Evolutionary conservation across 1,140 invertebrate species (phyloP).

Genomic region (Drosophila arizonae): DNA sequence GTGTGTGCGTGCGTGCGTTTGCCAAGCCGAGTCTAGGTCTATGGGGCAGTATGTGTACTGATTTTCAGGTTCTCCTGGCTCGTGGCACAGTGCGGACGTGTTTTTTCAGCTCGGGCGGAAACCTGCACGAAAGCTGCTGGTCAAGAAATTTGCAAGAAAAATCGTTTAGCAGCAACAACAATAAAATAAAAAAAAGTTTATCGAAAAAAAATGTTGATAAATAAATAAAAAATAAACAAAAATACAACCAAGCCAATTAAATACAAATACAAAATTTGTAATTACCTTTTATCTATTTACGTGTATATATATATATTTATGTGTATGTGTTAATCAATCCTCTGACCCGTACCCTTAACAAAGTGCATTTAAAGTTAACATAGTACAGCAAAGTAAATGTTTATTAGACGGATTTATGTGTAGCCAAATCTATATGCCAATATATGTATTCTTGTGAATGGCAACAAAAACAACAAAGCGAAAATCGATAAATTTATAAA

Average conservation of each 20-base stretch:
- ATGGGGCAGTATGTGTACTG: constrained; percentile 56
- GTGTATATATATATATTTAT: not conserved
- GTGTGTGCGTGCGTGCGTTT: not conserved
- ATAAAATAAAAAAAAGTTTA: not conserved
- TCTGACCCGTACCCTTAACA: constrained; percentile 1
- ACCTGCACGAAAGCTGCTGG: constrained; percentile 50
- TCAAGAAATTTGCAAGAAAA: constrained; percentile 26
- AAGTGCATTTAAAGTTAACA: constrained; percentile 37
- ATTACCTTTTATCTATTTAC: not conserved
- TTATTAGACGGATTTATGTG: constrained; percentile 5
- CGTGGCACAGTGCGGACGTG: constrained; percentile 75
- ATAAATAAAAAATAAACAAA: constrained; percentile 6
- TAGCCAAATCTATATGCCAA: constrained; percentile 4
- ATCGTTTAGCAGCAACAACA: constrained; percentile 13
- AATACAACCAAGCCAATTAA: constrained; percentile 21
- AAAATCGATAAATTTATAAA: constrained; percentile 48
- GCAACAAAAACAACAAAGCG: constrained; percentile 21
- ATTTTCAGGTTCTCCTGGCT: constrained; percentile 77
- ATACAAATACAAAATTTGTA: constrained; percentile 4
- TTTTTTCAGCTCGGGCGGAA: constrained; percentile 46
- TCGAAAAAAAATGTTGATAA: constrained; percentile 1
- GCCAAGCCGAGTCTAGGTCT: constrained; percentile 41
- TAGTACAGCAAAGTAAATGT: constrained; percentile 2
- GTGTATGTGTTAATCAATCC: constrained; percentile 5
- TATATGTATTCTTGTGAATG: constrained; percentile 14